phyloP scores from a whole-genome alignment of 2,113 vertebrate species.

The Labrus mixtus region DNA sequence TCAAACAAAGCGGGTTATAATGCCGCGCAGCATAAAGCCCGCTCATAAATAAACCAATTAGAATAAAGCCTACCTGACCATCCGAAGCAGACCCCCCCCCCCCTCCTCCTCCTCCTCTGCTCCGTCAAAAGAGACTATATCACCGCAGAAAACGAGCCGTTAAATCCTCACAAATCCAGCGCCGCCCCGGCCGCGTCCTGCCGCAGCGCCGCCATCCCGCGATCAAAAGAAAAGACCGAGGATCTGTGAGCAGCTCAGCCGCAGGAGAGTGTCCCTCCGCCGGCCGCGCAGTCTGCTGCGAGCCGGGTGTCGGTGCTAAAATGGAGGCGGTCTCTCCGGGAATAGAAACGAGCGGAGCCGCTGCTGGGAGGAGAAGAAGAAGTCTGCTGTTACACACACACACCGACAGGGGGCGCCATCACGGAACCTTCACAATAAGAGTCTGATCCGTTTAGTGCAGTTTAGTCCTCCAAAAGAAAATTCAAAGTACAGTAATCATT shows the following conservation, averaged over 20 bases:
- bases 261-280: constrained; percentile 20
- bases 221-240: neutral
- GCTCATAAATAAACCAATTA: constrained; percentile 36
- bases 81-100: constrained; percentile 19
- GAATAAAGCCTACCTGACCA: constrained; percentile 60
- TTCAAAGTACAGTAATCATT: no score
- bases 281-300: constrained; percentile 6
- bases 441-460: neutral
- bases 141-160: constrained; percentile 8
- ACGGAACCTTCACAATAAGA: constrained; percentile 35
- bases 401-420: constrained; percentile 35
- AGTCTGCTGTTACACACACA: neutral
- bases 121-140: neutral
- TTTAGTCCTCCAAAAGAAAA: no score
- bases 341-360: constrained; percentile 25
- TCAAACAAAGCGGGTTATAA: constrained; percentile 54
- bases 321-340: constrained; percentile 65
- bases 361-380: constrained; percentile 6
- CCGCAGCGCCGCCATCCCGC: constrained; percentile 57
- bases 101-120: constrained; percentile 6
- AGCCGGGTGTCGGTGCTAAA: constrained; percentile 56
- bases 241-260: neutral
- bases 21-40: neutral
- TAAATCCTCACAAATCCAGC: constrained; percentile 48
- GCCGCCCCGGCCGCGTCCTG: constrained; percentile 32